Base-by-base conservation (phyloP, 2,888 invertebrate genomes). In the Xylota segnis region DNA sequence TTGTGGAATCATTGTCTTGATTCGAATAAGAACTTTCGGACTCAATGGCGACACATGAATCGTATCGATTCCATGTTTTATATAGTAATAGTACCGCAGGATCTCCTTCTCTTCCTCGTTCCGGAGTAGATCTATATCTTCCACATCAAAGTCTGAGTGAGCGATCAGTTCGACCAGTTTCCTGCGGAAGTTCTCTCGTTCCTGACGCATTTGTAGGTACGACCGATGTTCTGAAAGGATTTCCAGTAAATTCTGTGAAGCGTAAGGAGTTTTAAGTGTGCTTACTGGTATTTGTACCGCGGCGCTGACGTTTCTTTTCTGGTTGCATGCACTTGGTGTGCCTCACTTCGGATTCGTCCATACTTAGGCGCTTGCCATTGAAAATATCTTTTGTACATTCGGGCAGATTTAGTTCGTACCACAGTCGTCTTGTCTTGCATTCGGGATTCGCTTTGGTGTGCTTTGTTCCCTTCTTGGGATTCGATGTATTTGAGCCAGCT, bases 21-120 rank as follows among this genome's bases (percentile, higher is more conserved):
- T 95, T 89, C 95, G 94, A 87, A 4, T 93, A 78, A 98, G 93
- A 90, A 97, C 95, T 89, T 94, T 94, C 74, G 94, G 94, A 89
- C 96, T 96, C 90, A 98, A 94, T 1, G 97, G 96, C 0, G 97
- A 96, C 0, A 98, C 97, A 90, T 98, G 96, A 87, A 96, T 95
- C 3, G 97, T 97, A 90, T 98, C 98, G 54, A 98, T 96, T 0
- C 98, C 98, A 91, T 97, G 96, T 89, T 96, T 95, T 59, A 98
- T 95, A 90, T 98, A 98, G 91, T 97, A 97, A 91, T 97, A 97
- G 92, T 98, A 98, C 87, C 97, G 94, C 65, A 96, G 91, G 89
- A 96, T 92, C 90, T 96, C 95, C 88, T 94, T 94, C 89, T 96
- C 96, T 54, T 94, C 94, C 1, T 94, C 93, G 32, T 94, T 94